Evolutionary conservation across 1,140 invertebrate genomes (phyloP), one percentile per base, ranked within the genome.

Genomic region (Oedothorax gibbosus): DNA sequence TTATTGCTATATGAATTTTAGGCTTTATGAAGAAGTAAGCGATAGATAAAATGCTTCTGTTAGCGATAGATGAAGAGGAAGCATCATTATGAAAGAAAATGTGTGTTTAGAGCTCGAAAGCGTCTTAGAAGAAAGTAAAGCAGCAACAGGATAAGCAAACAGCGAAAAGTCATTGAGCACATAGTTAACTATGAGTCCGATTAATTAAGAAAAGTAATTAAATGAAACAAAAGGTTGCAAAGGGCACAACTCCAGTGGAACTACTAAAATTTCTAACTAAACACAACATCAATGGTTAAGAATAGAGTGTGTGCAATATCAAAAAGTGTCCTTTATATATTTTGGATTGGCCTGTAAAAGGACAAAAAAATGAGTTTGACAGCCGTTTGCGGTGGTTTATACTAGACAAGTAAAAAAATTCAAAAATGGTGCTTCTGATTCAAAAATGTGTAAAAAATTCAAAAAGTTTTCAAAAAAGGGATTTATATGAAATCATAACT

Each of bases 101-200:
- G 57, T 50, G 49, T 60, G 21, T 49, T n/a, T 56, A 50, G 71
- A 66, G 78, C 60, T 64, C 18, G 20, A 64, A 65, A 21, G 56
- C 69, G 69, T 62, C 77, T 5, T 79, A 81, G 76, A 68, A 77
- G 75, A 77, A n/a, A 75, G 35, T 15, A 72, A 78, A 83, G 81
- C 81, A 83, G 81, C 81, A 72, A 75, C 50, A 71, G 71, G 80
- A 73, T 66, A 79, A 83, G 81, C 81, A 83, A 56, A 75, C 20
- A 62, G 81, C 80, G 80, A 75, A 83, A 73, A 65, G 60, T 73
- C 56, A 62, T 83, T 69, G 51, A 80, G 60, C 66, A 81, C 69
- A 66, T 60, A 49, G 56, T 50, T 65, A 75, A 82, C 81, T 83
- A 83, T 83, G 60, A 75, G 71, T 83, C 60, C 64, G 81, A 72